Percentiles rank a stretch among this genome's conserved stretches.
Evolutionary conservation across 1,140 invertebrate species (phyloP).

Genomic region (Tetramorium parvispinum): DNA sequence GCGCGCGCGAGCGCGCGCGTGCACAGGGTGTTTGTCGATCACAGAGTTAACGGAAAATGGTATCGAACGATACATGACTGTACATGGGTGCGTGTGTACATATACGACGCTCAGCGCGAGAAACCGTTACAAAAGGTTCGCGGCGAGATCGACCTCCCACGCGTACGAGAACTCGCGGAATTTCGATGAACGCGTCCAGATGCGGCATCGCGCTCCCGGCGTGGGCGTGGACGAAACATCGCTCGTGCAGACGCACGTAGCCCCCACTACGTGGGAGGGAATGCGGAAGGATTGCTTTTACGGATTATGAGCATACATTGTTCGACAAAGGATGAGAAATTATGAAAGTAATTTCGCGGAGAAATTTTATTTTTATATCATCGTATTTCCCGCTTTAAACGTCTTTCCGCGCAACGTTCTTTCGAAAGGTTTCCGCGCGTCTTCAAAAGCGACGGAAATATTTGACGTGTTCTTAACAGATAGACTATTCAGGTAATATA

Average conservation of each 20-base stretch:
- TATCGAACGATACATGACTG: neutral
- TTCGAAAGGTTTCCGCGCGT: neutral
- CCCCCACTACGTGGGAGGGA: neutral
- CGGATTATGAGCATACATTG: neutral
- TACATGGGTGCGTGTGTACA: neutral
- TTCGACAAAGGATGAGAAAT: neutral
- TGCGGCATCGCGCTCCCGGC: neutral
- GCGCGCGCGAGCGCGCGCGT: neutral
- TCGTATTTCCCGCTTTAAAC: neutral
- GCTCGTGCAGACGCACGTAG: neutral
- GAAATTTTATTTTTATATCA: conserved; percentile 6
- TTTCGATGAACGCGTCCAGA: conserved; percentile 42
- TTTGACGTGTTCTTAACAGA: neutral
- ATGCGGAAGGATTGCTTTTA: neutral
- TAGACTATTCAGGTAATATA: neutral
- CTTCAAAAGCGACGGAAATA: neutral
- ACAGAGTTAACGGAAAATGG: neutral
- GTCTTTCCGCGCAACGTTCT: neutral
- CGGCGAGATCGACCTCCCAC: neutral
- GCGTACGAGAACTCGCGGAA: conserved; percentile 25
- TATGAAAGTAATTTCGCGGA: neutral
- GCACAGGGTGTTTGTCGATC: conserved; percentile 35
- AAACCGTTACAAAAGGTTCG: conserved; percentile 16
- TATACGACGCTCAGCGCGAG: neutral
- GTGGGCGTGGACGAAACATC: neutral